A percentile compares a stretch with the other conserved stretches of the same genome.
These are phyloP conservation scores for Lamellibrachia luymesi DNA, from an alignment of 1,140 invertebrate genomes.

Conservation along the genomic window DNA sequence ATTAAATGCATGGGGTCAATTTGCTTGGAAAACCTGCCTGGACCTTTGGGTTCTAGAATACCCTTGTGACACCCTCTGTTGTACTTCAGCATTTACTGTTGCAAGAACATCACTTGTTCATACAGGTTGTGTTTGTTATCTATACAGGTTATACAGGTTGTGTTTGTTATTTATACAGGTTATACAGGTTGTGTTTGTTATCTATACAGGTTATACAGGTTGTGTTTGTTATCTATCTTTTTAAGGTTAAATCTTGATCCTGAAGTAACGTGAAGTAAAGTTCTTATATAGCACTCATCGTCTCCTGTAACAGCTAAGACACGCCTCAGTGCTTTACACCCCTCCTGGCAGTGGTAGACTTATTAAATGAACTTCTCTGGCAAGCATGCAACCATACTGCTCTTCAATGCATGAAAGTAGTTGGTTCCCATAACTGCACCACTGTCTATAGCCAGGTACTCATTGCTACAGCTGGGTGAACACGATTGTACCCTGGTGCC, in stretches of 20 bases:
- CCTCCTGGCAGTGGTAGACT: not conserved
- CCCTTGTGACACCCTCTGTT: not conserved
- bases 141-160: too few species aligned
- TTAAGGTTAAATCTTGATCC: not conserved
- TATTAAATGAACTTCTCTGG: not conserved
- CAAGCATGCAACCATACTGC: not conserved
- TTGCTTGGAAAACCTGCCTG: not conserved
- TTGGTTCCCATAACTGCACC: not conserved
- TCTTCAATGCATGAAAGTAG: not conserved
- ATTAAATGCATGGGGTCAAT: not conserved
- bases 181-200: too few species aligned
- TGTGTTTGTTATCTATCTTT: not conserved
- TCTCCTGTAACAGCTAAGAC: not conserved
- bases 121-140: not conserved
- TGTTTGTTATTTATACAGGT: too few species aligned
- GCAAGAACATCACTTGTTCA: not conserved
- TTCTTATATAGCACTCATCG: not conserved
- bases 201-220: too few species aligned
- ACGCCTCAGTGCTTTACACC: not conserved
- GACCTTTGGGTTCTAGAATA: not conserved
- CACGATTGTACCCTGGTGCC: not conserved
- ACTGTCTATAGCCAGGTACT: not conserved
- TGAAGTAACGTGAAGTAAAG: not conserved
- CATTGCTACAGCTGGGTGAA: not conserved
- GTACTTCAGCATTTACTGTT: not conserved